Evolutionary conservation across 2,888 invertebrate genomes (phyloP).

Genomic region (Coelinius sp.): DNA sequence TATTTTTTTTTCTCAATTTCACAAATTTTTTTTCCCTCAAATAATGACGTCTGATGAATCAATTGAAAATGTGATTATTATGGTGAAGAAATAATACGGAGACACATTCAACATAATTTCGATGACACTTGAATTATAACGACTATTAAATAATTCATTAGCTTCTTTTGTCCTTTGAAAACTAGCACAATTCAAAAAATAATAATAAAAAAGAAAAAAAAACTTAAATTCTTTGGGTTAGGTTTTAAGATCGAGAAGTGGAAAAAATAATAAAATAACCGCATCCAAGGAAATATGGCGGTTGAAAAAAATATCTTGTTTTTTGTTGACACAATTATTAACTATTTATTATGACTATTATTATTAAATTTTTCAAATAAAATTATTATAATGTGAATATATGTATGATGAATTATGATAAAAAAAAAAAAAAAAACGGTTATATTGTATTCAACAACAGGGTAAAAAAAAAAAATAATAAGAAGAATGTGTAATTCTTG

Average conservation of each 20-base stretch:
- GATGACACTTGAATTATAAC: neutral
- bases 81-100: constrained; percentile 8
- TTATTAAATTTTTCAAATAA: constrained; percentile 47
- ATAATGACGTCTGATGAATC: neutral
- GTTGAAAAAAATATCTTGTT: constrained; percentile 39
- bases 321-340: constrained; percentile 50
- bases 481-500: constrained; percentile 44
- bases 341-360: constrained; percentile 50
- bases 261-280: constrained; percentile 12
- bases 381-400: constrained; percentile 54
- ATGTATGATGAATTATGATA: constrained; percentile 57
- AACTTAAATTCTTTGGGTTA: constrained; percentile 14
- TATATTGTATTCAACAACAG: constrained; percentile 69
- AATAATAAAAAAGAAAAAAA: too few species aligned
- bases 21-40: neutral
- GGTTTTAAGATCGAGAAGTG: constrained; percentile 28
- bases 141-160: neutral
- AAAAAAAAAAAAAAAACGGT: constrained; percentile 44
- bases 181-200: too few species aligned
- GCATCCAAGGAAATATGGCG: constrained; percentile 19
- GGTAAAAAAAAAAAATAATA: constrained; percentile 64
- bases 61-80: neutral
- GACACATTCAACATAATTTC: constrained; percentile 5
- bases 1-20: neutral
- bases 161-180: too few species aligned